Percentiles rank a stretch among this genome's conserved stretches.
phyloP scores from a whole-genome alignment of 37 sponge, comb jelly and placozoan species.

The Petrosia ficiformis region DNA sequence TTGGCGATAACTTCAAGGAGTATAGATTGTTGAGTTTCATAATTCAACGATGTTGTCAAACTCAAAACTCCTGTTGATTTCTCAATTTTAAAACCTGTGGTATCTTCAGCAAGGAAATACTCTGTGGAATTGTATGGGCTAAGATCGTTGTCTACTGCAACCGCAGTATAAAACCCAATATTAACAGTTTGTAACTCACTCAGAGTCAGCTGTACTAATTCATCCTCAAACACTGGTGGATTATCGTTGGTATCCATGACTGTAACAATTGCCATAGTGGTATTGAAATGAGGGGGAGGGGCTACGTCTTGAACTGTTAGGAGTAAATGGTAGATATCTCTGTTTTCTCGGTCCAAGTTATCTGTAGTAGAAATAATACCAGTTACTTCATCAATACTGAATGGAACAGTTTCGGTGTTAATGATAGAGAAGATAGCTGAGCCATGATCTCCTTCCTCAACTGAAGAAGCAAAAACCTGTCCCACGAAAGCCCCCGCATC shows the following conservation, averaged over 20 bases:
- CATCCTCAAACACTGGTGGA: constrained; percentile 31
- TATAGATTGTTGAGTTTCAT: constrained; percentile 2
- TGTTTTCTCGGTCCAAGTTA: constrained; percentile 45
- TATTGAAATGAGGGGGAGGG: neutral
- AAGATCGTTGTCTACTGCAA: constrained; percentile 23
- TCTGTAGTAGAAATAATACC: constrained; percentile 41
- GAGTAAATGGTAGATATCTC: neutral
- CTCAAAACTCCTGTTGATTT: constrained; percentile 18
- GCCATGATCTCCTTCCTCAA: constrained; percentile 28
- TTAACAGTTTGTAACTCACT: constrained; percentile 22
- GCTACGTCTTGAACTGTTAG: constrained; percentile 25
- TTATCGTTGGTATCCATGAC: constrained; percentile 53
- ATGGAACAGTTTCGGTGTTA: constrained; percentile 3
- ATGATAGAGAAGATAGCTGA: constrained; percentile 17
- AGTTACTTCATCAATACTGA: constrained; percentile 21
- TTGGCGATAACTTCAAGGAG: constrained; percentile 17
- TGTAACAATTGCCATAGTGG: constrained; percentile 12
- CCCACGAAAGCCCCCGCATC: constrained; percentile 6
- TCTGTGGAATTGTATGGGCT: constrained; percentile 24
- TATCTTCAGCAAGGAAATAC: constrained; percentile 5
- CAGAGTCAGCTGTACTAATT: neutral
- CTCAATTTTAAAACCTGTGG: constrained; percentile 12
- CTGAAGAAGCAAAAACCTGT: constrained; percentile 12
- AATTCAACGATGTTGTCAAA: constrained; percentile 32
- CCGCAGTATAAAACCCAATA: neutral